A percentile compares a stretch with the other conserved stretches of the same genome.
These are phyloP conservation scores for Mareca penelope DNA, from an alignment of 2,797 vertebrate species.

Conservation along the genomic window DNA sequence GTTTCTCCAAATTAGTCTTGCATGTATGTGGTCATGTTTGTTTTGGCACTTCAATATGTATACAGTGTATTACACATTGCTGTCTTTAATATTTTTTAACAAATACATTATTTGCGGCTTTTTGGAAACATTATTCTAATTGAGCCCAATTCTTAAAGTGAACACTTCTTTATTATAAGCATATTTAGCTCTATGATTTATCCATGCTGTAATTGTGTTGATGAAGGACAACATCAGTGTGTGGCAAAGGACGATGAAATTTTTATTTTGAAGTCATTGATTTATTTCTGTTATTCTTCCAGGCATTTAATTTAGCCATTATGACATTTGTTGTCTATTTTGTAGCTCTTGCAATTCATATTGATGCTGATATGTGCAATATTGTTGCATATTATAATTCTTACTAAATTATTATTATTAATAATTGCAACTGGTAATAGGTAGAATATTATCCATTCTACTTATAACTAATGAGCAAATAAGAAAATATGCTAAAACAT, in stretches of 20 bases:
- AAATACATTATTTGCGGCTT: constrained; percentile 16
- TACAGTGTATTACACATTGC: background rate
- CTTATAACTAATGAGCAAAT: background rate
- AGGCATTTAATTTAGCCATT: background rate
- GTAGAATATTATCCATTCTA: background rate
- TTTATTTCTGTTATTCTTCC: background rate
- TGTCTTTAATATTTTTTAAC: constrained; percentile 27
- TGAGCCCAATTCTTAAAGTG: background rate
- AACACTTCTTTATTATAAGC: background rate
- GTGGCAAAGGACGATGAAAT: background rate
- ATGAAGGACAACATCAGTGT: background rate
- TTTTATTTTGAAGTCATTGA: background rate
- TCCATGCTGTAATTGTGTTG: background rate
- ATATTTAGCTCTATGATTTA: constrained; percentile 8
- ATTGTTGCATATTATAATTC: background rate
- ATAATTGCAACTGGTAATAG: background rate
- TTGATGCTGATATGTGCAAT: background rate
- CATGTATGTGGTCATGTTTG: constrained; percentile 43
- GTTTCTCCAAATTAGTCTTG: constrained; percentile 47
- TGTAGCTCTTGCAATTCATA: background rate
- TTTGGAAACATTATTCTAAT: background rate
- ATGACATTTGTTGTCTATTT: background rate
- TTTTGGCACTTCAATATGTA: constrained; percentile 8
- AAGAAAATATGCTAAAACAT: background rate
- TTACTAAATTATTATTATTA: background rate